Base-by-base conservation (phyloP, 2,888 invertebrate species). In the Silvanus unidentatus region DNA sequence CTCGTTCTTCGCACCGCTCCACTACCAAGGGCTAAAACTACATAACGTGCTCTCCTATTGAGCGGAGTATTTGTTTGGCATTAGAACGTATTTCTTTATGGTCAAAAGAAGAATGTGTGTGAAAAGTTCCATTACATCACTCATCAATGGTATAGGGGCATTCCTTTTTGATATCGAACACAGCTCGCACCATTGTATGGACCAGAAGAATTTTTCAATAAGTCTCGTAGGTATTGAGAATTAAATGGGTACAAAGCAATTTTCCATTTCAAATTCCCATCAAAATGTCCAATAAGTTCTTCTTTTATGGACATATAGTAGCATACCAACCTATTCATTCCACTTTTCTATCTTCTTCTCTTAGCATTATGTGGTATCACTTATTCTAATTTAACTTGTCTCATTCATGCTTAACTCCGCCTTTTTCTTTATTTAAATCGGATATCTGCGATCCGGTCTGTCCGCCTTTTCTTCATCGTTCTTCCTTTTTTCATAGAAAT, bases 401-500 rank as follows among this genome's bases (percentile, higher is more conserved):
- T 58, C 60, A 60, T 58, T 56, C 55, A 39, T 48, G 53, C n/a
- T 50, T 59, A 62, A 66, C 68, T 64, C 66, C 69, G 68, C 69
- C 69, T 68, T 68, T 65, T 68, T 66, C 63, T 63, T n/a, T n/a
- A n/a, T n/a, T n/a, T n/a, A n/a, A 65, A 60, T 54, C 59, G 57
- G 55, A 60, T 59, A 56, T 64, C 58, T 53, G n/a, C n/a, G 59
- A 57, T 62, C 62, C 63, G 63, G 63, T 57, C 59, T 63, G 64
- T 64, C 64, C 65, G 60, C 60, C 59, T 4, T 32, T 12, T 13
- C 37, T 37, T 15, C 60, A 58, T 66, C 60, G 62, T 63, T 54
- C 22, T 12, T 56, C 57, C 53, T 53, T 54, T 62, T 57, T 58
- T 50, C 54, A 51, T 50, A 57, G 48, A 52, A 49, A 55, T 52